Percentiles rank a stretch among this genome's conserved stretches.
Conservation (phyloP, 2,888 invertebrate genomes). For the Drosophila basisetae region DNA sequence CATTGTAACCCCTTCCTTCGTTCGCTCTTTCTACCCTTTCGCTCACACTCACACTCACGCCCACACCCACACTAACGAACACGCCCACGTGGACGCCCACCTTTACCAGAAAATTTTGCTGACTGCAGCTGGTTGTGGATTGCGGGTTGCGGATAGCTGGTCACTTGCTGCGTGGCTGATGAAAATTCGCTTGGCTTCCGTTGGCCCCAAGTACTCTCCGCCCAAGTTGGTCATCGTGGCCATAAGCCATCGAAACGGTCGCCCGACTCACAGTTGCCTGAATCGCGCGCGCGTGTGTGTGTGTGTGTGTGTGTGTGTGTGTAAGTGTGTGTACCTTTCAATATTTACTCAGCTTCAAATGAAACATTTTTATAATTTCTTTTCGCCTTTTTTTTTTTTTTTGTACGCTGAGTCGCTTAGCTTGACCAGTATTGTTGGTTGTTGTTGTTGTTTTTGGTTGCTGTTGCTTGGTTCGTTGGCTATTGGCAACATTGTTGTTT, state of each 20-base stretch:
- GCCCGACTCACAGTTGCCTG: constrained; percentile 6
- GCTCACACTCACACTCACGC: not conserved
- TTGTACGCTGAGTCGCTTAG: constrained; percentile 25
- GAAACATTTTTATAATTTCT: constrained; percentile 77
- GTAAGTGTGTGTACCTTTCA: constrained; percentile 35
- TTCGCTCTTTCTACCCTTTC: constrained; percentile 7
- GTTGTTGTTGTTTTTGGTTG: constrained; percentile 30
- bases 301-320: constrained; percentile 20
- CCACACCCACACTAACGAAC: constrained; percentile 12
- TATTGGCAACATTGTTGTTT: constrained; percentile 80
- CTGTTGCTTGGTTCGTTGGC: constrained; percentile 75
- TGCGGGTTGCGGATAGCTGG: constrained; percentile 31
- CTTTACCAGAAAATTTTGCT: constrained; percentile 61
- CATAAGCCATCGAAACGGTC: constrained; percentile 41
- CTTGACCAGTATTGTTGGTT: constrained; percentile 20
- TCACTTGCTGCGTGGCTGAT: constrained; percentile 70
- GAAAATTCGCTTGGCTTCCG: constrained; percentile 74
- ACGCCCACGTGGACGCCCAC: constrained; percentile 55
- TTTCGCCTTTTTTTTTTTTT: constrained; percentile 38
- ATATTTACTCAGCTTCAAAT: constrained; percentile 75
- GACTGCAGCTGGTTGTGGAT: constrained; percentile 62
- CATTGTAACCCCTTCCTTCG: constrained; percentile 50
- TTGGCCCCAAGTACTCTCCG: constrained; percentile 50
- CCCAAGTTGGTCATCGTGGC: constrained; percentile 25
- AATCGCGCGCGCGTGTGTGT: constrained; percentile 10